Percentiles rank a stretch among this genome's conserved stretches.
Conservation (phyloP, 35 echinoderm and acorn worm species). For the Holothuria glaberrima region DNA sequence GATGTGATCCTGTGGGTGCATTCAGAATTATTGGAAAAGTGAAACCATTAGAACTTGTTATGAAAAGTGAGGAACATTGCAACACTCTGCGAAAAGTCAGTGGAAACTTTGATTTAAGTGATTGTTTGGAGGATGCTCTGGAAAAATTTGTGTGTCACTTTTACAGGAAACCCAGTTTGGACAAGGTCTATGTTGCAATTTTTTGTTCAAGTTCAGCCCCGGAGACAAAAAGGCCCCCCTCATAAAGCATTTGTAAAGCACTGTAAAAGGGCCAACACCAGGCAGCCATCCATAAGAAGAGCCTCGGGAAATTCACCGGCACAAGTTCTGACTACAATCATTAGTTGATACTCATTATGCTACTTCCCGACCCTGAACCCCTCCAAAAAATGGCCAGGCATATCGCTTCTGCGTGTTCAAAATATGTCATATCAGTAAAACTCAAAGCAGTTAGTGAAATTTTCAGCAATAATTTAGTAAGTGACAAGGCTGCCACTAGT, state of each 20-base stretch:
- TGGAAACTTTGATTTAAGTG: background rate
- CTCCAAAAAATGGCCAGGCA: too few relatives aligned
- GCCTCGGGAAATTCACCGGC: background rate
- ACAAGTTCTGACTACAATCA: background rate
- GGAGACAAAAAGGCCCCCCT: background rate
- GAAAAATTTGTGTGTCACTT: constrained; percentile 49
- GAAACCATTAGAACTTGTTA: background rate
- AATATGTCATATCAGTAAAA: too few relatives aligned
- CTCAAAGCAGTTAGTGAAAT: too few relatives aligned
- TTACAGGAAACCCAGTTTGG: background rate
- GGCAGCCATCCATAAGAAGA: constrained; percentile 9
- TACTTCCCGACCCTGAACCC: too few relatives aligned
- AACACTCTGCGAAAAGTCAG: background rate
- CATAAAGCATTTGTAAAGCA: background rate
- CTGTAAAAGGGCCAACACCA: constrained; percentile 16
- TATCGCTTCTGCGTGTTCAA: too few relatives aligned
- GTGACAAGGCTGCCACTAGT: too few relatives aligned
- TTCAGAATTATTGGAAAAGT: constrained; percentile 52
- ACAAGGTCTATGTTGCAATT: background rate
- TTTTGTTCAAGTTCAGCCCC: background rate
- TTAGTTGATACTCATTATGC: too few relatives aligned
- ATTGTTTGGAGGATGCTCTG: background rate
- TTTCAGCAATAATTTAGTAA: too few relatives aligned
- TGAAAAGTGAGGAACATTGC: background rate
- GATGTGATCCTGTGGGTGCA: constrained; percentile 55